Evolutionary conservation across 2,888 invertebrate genomes (phyloP), one percentile per base, ranked within the genome.

Genomic region (Eristalis arbustorum): DNA sequence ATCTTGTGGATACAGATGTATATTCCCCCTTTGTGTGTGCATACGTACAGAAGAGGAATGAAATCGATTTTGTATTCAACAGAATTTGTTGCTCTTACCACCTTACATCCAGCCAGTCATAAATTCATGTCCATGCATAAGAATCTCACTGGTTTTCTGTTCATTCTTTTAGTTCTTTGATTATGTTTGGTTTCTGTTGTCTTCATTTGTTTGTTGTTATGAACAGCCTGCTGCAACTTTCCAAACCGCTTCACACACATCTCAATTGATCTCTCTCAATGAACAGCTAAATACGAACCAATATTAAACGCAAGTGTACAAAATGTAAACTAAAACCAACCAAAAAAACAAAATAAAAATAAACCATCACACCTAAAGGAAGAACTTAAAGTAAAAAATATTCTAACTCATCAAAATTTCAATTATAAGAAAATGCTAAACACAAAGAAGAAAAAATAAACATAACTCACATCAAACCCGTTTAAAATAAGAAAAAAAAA

Each of bases 11-110:
- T 62, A 67, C 75, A 71, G 31, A 84, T 42, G 76, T 40, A 63
- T 75, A 67, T 59, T 23, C 63, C 13, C n/a, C 23, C 57, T 22
- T 59, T 42, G 34, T 63, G 42, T 59, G 23, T 67, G 73, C 40
- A 74, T 40, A 25, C 42, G 37, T 62, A 63, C 62, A 76, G 49
- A 75, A 49, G 64, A 68, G 68, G 49, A 81, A 82, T 74, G 40
- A 71, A 77, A 85, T 85, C 82, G 77, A 85, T 85, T 85, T 82
- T 82, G 8, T 28, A 85, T 85, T 85, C 85, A 85, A 85, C 85
- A 85, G 85, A 82, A 77, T 85, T 85, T 85, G 77, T 85, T 85
- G 85, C 82, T 82, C 49, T 56, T 73, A 67, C 13, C 37, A 1
- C 31, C 13, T 37, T 1, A 13, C 37, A 37, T 37, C 37, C 31